Conservation (phyloP, 2,113 vertebrate species). For the human (Homo sapiens) region DNA sequence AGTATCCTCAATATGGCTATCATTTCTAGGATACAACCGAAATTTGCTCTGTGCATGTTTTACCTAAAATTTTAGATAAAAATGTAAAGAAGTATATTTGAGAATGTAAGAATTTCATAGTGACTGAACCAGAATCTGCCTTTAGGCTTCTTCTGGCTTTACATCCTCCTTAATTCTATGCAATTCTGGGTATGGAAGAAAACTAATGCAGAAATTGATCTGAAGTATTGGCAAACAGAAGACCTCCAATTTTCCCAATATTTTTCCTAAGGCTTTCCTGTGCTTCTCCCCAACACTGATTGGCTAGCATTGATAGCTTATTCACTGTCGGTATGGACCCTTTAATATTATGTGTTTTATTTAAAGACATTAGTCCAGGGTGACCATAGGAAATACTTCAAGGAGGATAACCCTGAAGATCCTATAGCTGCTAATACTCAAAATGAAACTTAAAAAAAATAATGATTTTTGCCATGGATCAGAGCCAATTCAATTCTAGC, state of each 20-base stretch:
- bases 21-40: slow-evolving; percentile 25
- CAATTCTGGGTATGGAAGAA: background rate
- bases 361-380: background rate
- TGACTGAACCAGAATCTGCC: background rate
- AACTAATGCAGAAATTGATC: background rate
- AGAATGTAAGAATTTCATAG: background rate
- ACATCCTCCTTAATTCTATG: background rate
- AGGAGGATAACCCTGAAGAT: background rate
- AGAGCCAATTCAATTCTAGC: background rate
- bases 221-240: background rate
- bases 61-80: background rate
- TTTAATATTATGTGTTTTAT: background rate
- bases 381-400: background rate
- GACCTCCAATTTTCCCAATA: background rate
- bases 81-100: background rate
- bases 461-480: background rate
- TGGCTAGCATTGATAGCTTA: background rate
- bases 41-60: background rate
- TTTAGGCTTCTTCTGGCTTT: background rate
- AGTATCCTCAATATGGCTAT: background rate
- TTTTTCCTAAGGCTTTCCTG: background rate
- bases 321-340: background rate
- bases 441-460: background rate
- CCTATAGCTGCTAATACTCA: background rate
- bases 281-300: background rate